Percentiles rank a stretch among this genome's conserved stretches.
Evolutionary conservation across 1,140 invertebrate species (phyloP).

Genomic region (Planococcus citri): DNA sequence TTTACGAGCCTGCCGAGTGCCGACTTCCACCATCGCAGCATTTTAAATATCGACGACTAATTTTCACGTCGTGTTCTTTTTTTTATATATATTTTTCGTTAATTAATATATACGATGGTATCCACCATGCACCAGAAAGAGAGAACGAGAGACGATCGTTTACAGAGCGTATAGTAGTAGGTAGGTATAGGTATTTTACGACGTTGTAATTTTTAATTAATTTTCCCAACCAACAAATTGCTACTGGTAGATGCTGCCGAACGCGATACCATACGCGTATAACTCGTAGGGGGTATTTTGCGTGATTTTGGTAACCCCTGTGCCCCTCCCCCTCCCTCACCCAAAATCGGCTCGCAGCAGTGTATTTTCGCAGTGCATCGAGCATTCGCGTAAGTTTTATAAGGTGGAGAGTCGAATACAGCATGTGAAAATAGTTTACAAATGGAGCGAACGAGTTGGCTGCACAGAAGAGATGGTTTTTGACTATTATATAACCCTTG

Average conservation of each 20-base stretch:
- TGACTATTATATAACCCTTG: slow-evolving; percentile 22
- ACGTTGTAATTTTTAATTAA: not conserved
- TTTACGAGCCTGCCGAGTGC: not conserved
- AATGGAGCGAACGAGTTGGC: not conserved
- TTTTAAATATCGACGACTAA: not conserved
- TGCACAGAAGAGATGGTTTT: slow-evolving; percentile 1
- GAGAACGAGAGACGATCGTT: too few species aligned
- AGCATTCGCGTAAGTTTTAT: too few species aligned
- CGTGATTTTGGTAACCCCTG: not conserved
- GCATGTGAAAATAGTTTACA: slow-evolving; percentile 15
- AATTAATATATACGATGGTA: not conserved
- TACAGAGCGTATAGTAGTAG: too few species aligned
- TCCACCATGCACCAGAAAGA: not conserved
- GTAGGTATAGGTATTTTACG: too few species aligned
- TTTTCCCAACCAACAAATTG: not conserved
- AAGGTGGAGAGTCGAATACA: not conserved
- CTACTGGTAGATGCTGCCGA: too few species aligned
- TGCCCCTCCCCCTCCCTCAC: too few species aligned
- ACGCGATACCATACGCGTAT: not conserved
- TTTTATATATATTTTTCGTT: not conserved
- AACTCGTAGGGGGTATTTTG: not conserved
- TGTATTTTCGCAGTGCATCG: too few species aligned
- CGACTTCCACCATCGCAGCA: not conserved
- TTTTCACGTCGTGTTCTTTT: not conserved
- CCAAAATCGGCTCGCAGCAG: too few species aligned